These are phyloP conservation scores for Megamerina dolium DNA, from an alignment of 2,888 invertebrate genomes.

Conservation along the genomic window DNA sequence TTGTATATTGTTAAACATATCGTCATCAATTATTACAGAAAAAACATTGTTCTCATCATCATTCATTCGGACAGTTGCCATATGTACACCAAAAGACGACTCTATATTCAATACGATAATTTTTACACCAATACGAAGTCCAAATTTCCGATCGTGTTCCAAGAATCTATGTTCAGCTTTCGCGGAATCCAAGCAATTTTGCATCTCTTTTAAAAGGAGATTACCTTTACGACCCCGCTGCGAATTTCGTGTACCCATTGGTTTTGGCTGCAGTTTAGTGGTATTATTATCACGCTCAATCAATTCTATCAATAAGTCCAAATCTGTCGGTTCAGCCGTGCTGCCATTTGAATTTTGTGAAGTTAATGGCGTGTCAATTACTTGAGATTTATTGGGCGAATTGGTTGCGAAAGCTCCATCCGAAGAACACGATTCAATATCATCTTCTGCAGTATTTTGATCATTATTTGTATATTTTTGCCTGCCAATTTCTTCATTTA, in stretches of 20 bases:
- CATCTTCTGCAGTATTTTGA: too few species aligned
- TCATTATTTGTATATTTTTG: too few species aligned
- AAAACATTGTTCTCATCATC: background rate
- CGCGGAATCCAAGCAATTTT: constrained; percentile 9
- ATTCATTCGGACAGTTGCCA: constrained; percentile 18
- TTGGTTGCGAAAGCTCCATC: too few species aligned
- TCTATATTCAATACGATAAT: constrained; percentile 14
- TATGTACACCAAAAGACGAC: constrained; percentile 16
- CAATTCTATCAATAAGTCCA: constrained; percentile 21
- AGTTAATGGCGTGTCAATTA: constrained; percentile 3
- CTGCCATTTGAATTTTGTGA: constrained; percentile 9
- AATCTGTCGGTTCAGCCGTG: constrained; percentile 12
- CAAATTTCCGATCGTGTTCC: constrained; percentile 21
- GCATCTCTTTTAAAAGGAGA: constrained; percentile 15
- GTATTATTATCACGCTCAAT: constrained; percentile 17
- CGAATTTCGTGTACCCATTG: constrained; percentile 1
- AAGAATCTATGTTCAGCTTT: constrained; percentile 19
- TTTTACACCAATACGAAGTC: constrained; percentile 14
- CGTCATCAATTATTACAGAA: constrained; percentile 13
- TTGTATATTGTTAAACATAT: constrained; percentile 13
- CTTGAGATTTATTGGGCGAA: constrained; percentile 4
- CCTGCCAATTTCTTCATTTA: too few species aligned
- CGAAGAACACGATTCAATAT: too few species aligned
- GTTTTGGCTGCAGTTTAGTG: background rate
- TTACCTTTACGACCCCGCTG: constrained; percentile 18